Base-by-base conservation (phyloP, 1,140 invertebrate genomes). In the Potamilus streckersoni region DNA sequence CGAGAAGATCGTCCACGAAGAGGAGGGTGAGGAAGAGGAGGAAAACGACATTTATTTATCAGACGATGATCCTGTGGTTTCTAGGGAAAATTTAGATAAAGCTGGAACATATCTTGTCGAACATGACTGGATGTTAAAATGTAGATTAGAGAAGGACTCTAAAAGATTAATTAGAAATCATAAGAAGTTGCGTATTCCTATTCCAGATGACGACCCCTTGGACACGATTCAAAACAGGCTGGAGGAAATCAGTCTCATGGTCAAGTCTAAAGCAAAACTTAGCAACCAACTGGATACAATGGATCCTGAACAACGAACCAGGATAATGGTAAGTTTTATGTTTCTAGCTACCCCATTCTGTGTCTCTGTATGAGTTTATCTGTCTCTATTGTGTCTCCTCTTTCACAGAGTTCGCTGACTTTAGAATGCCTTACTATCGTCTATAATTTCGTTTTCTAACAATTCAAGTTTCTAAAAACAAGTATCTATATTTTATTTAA, bases 171-270 rank as follows among this genome's bases (percentile, higher is more conserved):
- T 57, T 38, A 59, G 12, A 49, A 23, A 60, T 4, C 75, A 77
- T 73, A 60, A 72, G 20, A 71, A 67, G 27, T 38, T 77, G 56
- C 56, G 57, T 61, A 77, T 77, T 73, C 56, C 38, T 66, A 64
- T 77, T 77, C 75, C 75, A 77, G 75, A 77, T 68, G 75, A 77
- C 20, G 75, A 77, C 55, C 70, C 75, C 2, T 66, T 77, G 27
- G 75, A 77, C 56, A 77, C 70, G 0, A 77, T 77, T 14, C 19
- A 77, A 57, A 23, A 70, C 23, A 57, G 75, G 31, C 58, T 77
- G 75, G 75, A 77, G 23, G 75, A 77, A 71, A 68, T 77, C n/a
- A 69, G 66, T 20, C 72, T 77, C 64, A 77, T 77, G 75, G 75
- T 77, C 19, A 77, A 77, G 38, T 71, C 75, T 17, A 63, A 66